Percentiles rank a stretch among this genome's conserved stretches.
phyloP scores from a whole-genome alignment of 2,888 invertebrate species.

The Cataglyphis albicans region DNA sequence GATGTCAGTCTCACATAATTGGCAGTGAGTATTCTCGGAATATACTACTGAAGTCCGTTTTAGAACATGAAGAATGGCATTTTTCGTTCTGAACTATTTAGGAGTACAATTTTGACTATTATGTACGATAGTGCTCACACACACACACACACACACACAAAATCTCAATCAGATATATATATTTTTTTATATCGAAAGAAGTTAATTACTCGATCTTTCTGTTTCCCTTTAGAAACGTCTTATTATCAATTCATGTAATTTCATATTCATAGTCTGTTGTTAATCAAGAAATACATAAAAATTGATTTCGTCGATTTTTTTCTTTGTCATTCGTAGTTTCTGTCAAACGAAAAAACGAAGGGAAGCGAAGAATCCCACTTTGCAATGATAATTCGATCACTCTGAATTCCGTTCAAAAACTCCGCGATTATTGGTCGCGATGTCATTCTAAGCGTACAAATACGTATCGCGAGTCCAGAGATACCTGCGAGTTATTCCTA shows the following conservation, averaged over 20 bases:
- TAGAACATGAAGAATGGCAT: background rate
- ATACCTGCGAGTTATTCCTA: background rate
- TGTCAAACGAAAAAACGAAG: background rate
- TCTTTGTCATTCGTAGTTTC: background rate
- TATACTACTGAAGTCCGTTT: constrained; percentile 16
- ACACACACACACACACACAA: background rate
- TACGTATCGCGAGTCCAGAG: constrained; percentile 1
- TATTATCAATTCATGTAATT: background rate
- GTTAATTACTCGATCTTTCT: background rate
- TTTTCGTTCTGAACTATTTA: constrained; percentile 19
- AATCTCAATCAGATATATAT: background rate
- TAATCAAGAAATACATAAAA: background rate
- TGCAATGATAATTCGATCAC: background rate
- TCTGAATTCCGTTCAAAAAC: constrained; percentile 4
- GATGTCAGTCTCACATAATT: constrained; percentile 52
- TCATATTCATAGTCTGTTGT: background rate
- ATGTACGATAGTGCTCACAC: background rate
- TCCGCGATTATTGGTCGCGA: background rate
- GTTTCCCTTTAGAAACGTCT: background rate
- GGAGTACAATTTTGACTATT: constrained; percentile 13
- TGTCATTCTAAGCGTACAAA: constrained; percentile 6
- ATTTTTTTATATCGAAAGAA: background rate
- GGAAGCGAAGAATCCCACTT: constrained; percentile 26
- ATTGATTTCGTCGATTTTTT: background rate
- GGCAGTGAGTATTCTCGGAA: constrained; percentile 44